These are phyloP conservation scores for Allolobophora icterica DNA, from an alignment of 2,888 invertebrate species.

Conservation along the genomic window DNA sequence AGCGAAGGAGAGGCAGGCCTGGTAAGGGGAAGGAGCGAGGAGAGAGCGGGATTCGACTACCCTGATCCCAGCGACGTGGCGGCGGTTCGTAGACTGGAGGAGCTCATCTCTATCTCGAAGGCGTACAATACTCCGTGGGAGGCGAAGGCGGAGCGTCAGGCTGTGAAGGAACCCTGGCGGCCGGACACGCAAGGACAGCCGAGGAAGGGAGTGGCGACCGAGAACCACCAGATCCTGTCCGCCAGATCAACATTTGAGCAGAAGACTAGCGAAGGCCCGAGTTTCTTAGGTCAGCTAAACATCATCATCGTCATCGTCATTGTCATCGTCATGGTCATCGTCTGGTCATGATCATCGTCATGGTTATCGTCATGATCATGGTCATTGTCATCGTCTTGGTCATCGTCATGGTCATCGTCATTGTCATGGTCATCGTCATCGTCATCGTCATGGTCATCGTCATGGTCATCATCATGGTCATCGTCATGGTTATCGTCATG, in stretches of 20 bases:
- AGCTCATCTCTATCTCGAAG: constrained; percentile 19
- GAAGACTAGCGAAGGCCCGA: neutral
- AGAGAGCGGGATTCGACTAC: neutral
- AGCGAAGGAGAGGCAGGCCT: neutral
- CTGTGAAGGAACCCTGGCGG: neutral
- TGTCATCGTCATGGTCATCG: neutral
- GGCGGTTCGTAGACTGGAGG: neutral
- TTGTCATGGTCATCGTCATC: neutral
- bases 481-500: neutral
- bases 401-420: neutral
- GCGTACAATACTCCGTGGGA: neutral
- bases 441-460: neutral
- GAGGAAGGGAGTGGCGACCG: neutral
- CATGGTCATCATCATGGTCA: too few species aligned
- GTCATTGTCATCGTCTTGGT: too few species aligned
- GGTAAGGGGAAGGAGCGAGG: neutral
- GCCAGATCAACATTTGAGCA: neutral
- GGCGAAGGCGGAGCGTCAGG: neutral
- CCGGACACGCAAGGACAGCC: too few species aligned
- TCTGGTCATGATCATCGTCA: neutral
- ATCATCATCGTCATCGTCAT: neutral
- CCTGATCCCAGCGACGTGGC: neutral
- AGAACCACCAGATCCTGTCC: neutral
- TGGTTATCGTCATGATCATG: too few species aligned
- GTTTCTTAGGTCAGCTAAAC: neutral